phyloP scores from a whole-genome alignment of 30 jellyfish, hydroid and myxozoan genomes.

The Calvadosia cruxmelitensis region DNA sequence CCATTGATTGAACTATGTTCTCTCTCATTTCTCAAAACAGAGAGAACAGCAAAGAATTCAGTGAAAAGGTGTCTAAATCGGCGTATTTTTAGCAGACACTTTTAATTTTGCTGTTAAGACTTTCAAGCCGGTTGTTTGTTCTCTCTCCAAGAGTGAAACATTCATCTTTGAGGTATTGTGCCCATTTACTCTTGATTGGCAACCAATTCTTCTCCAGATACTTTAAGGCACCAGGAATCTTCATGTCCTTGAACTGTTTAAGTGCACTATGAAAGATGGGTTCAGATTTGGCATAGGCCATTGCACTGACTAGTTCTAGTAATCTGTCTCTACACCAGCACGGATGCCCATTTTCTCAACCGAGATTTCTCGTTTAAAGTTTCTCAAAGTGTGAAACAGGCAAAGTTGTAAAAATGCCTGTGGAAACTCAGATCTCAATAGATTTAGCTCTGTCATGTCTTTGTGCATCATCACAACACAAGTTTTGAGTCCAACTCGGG shows the following conservation, averaged over 20 bases:
- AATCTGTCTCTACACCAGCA: slow-evolving; percentile 20
- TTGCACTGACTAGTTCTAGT: slow-evolving; percentile 6
- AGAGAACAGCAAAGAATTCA: slow-evolving; percentile 27
- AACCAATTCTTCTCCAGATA: slow-evolving; percentile 28
- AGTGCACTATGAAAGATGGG: neutral
- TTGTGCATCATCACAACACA: slow-evolving; percentile 26
- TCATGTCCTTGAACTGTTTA: slow-evolving; percentile 6
- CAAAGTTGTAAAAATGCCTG: slow-evolving; percentile 21
- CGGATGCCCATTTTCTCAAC: slow-evolving; percentile 37
- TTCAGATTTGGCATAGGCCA: slow-evolving; percentile 10
- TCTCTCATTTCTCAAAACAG: slow-evolving; percentile 23
- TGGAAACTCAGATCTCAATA: slow-evolving; percentile 8
- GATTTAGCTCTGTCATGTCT: slow-evolving; percentile 21
- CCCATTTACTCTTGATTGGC: slow-evolving; percentile 29
- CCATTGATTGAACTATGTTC: slow-evolving; percentile 10
- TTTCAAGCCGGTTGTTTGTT: slow-evolving; percentile 41
- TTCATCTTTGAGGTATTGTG: slow-evolving; percentile 5
- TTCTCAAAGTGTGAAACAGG: slow-evolving; percentile 26
- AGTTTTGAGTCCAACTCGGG: slow-evolving; percentile 17
- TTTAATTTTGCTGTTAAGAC: slow-evolving; percentile 29
- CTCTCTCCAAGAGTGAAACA: slow-evolving; percentile 20
- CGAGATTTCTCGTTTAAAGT: slow-evolving; percentile 16
- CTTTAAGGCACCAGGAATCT: slow-evolving; percentile 5
- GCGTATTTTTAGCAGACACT: slow-evolving; percentile 11
- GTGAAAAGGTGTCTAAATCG: slow-evolving; percentile 16